A percentile compares a stretch with the other conserved stretches of the same genome.
Conservation (phyloP, 1,140 invertebrate genomes). For the Artemia franciscana region DNA sequence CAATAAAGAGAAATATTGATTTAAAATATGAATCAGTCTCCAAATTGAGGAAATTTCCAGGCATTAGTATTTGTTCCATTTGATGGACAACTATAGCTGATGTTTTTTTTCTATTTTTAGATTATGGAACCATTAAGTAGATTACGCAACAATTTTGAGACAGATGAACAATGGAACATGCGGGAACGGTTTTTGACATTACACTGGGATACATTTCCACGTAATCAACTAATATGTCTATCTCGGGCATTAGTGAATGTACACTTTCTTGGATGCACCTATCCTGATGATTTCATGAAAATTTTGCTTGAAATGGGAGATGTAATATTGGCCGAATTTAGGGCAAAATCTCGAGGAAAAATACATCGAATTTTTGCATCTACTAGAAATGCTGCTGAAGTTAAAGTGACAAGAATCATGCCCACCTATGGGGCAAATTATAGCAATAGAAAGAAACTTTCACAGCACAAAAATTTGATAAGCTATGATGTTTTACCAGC, state of each 20-base stretch:
- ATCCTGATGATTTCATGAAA: neutral
- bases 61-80: too few species aligned
- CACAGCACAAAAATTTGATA: too few species aligned
- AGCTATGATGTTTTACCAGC: too few species aligned
- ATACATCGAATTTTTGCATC: neutral
- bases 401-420: neutral
- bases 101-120: too few species aligned
- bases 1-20: too few species aligned
- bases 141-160: too few species aligned
- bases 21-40: too few species aligned
- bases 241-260: neutral
- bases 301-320: neutral
- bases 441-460: too few species aligned
- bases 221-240: neutral
- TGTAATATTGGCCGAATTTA: neutral
- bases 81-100: too few species aligned
- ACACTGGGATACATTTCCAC: neutral
- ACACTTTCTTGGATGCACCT: neutral
- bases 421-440: neutral
- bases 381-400: neutral
- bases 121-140: too few species aligned
- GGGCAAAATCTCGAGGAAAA: neutral
- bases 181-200: neutral
- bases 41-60: too few species aligned
- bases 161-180: neutral